These are phyloP conservation scores for Heliconius ethilla DNA, from an alignment of 2,888 invertebrate species.

Conservation along the genomic window DNA sequence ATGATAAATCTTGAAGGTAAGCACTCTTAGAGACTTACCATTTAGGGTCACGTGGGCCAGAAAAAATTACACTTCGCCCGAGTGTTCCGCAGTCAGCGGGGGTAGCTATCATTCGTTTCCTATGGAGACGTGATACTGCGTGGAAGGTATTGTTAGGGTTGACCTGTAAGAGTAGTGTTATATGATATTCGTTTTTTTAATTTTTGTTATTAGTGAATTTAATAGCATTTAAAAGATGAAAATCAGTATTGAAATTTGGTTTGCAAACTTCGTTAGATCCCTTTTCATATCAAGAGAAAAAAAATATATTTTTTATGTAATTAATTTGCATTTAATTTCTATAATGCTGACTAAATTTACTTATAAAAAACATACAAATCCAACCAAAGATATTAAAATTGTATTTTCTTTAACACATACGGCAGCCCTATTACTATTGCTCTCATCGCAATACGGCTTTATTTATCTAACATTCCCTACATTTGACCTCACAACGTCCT, in stretches of 20 bases:
- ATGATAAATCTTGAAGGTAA: constrained; percentile 15
- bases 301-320: too few relatives aligned
- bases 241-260: not conserved
- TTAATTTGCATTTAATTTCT: not conserved
- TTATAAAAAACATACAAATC: not conserved
- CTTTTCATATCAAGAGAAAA: too few relatives aligned
- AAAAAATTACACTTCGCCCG: constrained; percentile 43
- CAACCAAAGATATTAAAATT: not conserved
- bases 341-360: not conserved
- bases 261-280: not conserved
- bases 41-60: constrained; percentile 27
- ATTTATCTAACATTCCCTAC: constrained; percentile 67
- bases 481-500: constrained; percentile 58
- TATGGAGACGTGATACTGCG: constrained; percentile 63
- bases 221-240: not conserved
- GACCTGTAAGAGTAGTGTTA: not conserved
- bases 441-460: constrained; percentile 68
- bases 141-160: constrained; percentile 51
- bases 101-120: constrained; percentile 66
- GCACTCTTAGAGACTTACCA: constrained; percentile 27
- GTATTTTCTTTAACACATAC: not conserved
- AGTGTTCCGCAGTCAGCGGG: constrained; percentile 59
- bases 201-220: not conserved
- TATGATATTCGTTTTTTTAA: not conserved
- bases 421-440: constrained; percentile 45